These are phyloP conservation scores for Amblyornis subalaris DNA, from an alignment of 2,113 vertebrate genomes.

Conservation along the genomic window DNA sequence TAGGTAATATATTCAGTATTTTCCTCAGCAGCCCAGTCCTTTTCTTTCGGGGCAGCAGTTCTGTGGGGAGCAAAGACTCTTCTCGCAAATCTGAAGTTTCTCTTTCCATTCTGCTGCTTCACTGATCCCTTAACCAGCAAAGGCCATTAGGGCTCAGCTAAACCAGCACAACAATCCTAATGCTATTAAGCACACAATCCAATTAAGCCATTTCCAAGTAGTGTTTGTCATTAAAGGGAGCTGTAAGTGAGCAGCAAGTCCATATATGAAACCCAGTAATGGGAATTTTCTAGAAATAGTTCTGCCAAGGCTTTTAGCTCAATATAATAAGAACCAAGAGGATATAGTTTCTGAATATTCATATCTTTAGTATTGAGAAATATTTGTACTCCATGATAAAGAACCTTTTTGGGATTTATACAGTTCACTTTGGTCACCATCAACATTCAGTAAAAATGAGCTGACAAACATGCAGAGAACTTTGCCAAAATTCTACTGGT, in stretches of 20 bases:
- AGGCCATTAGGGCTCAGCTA: constrained; percentile 46
- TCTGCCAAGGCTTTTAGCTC: background rate
- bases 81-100: background rate
- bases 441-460: rapidly evolving
- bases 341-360: background rate
- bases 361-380: background rate
- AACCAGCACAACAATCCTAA: constrained; percentile 50
- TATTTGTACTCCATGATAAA: background rate
- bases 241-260: constrained; percentile 41
- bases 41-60: background rate
- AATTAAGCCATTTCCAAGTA: constrained; percentile 63
- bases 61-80: background rate
- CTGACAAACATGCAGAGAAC: background rate
- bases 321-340: background rate
- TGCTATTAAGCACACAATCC: constrained; percentile 63
- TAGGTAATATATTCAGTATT: background rate
- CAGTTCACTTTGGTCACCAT: background rate
- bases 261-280: background rate
- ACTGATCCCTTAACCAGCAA: constrained; percentile 31
- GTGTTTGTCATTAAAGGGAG: constrained; percentile 61
- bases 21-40: background rate
- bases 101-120: background rate
- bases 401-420: background rate
- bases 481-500: background rate
- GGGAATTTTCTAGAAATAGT: background rate